Percentiles rank a stretch among this genome's conserved stretches.
Conservation (phyloP, 1,140 invertebrate genomes). For the Mya arenaria region DNA sequence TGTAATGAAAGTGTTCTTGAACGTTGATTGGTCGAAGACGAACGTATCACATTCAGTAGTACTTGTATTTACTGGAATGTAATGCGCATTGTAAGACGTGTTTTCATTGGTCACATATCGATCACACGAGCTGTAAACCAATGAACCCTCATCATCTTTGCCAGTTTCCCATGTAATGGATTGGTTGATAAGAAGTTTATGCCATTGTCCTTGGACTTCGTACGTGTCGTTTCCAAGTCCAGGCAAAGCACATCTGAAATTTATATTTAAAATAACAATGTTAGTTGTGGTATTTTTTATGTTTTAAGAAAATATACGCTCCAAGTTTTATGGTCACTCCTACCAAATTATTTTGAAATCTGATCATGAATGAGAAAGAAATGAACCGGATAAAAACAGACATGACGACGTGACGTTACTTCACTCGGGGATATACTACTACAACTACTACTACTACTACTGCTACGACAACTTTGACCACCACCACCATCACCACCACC, state of each 20-base stretch:
- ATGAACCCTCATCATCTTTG: conserved; percentile 19
- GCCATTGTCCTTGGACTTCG: conserved; percentile 47
- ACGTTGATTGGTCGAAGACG: conserved; percentile 88
- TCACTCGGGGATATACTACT: no score
- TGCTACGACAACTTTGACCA: no score
- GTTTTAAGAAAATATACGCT: no score
- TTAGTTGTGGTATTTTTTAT: no score
- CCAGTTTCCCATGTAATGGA: conserved; percentile 50
- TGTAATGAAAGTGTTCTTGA: conserved; percentile 74
- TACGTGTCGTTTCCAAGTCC: conserved; percentile 50
- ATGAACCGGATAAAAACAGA: no score
- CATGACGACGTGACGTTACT: no score
- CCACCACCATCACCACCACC: no score
- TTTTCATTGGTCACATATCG: conserved; percentile 38
- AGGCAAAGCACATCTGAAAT: conserved; percentile 57
- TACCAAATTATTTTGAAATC: no score
- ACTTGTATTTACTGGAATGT: conserved; percentile 17
- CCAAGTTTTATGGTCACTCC: no score
- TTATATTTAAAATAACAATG: no score
- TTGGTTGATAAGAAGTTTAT: conserved; percentile 52
- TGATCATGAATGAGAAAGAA: no score
- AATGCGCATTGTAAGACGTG: conserved; percentile 45
- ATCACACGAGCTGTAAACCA: conserved; percentile 22
- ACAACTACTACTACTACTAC: no score
- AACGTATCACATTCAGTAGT: not conserved